Evolutionary conservation across 1,140 invertebrate genomes (phyloP).

Genomic region (Phenacoccus solenopsis): DNA sequence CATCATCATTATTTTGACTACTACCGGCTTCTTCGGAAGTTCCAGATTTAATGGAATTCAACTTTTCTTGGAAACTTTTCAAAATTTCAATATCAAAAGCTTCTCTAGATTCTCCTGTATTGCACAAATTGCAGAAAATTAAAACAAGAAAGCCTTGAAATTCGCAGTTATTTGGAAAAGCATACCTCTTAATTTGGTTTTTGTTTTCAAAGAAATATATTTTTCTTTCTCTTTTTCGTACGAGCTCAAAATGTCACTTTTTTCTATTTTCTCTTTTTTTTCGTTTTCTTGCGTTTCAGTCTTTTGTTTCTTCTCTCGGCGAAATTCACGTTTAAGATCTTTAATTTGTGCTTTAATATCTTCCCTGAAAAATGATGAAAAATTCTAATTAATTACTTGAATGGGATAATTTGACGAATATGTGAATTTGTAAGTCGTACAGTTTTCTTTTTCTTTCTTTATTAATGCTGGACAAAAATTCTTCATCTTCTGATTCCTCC

Average conservation of each 20-base stretch:
- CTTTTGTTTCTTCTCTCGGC: slow-evolving; percentile 27
- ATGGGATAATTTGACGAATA: neutral
- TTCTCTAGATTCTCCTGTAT: neutral
- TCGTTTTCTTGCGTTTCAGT: neutral
- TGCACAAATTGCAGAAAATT: too few species aligned
- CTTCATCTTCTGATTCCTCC: neutral
- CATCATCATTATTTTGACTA: neutral
- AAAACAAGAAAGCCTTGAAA: too few species aligned
- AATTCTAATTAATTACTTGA: neutral
- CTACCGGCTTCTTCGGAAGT: neutral
- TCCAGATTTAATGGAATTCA: neutral
- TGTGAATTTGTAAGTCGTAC: neutral
- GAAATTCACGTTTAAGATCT: slow-evolving; percentile 1
- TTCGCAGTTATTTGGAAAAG: neutral
- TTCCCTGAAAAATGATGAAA: neutral
- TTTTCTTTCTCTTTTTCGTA: slow-evolving; percentile 21
- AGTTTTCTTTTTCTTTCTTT: slow-evolving; percentile 10
- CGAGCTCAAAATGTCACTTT: neutral
- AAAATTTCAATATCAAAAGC: neutral
- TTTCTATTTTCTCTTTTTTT: slow-evolving; percentile 5
- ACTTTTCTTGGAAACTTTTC: neutral
- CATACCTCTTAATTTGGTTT: slow-evolving; percentile 19
- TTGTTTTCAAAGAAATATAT: slow-evolving; percentile 23
- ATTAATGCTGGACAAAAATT: neutral
- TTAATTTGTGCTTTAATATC: neutral